A percentile compares a stretch with the other conserved stretches of the same genome.
Conservation (phyloP, 2,113 vertebrate species). For the Illadopsis cleaveri region DNA sequence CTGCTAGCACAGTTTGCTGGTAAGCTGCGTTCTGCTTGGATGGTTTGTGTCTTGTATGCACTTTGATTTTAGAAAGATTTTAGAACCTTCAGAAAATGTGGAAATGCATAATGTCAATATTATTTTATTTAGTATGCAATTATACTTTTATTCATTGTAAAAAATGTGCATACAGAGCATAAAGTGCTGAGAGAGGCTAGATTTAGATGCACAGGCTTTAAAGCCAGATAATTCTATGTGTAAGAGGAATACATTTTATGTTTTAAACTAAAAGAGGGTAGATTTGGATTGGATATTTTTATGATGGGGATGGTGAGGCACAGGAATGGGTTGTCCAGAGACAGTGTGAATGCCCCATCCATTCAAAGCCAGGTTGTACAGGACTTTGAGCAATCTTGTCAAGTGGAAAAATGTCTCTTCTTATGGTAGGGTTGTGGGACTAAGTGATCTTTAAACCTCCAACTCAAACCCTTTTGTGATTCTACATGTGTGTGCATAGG, state of each 20-base stretch:
- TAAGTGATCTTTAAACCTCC: not conserved
- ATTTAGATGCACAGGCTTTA: not conserved
- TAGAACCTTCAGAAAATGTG: not conserved
- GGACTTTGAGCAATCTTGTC: not conserved
- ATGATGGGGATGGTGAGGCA: rapidly evolving
- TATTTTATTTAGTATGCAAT: not conserved
- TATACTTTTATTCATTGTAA: not conserved
- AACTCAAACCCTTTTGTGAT: not conserved
- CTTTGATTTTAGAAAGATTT: not conserved
- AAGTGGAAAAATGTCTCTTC: not conserved
- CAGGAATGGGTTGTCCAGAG: not conserved
- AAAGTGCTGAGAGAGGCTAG: not conserved
- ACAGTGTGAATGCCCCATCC: not conserved
- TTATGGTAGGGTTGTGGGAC: rapidly evolving
- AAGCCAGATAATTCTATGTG: not conserved
- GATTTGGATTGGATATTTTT: not conserved
- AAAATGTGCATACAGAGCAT: not conserved
- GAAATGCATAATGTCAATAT: not conserved
- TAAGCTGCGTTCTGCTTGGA: not conserved
- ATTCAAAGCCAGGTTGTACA: not conserved
- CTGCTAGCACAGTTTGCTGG: not conserved
- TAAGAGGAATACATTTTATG: not conserved
- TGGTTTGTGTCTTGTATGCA: not conserved
- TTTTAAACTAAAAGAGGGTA: not conserved
- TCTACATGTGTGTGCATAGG: not conserved